These are phyloP conservation scores for Neoaliturus tenellus DNA, from an alignment of 2,888 invertebrate species.

Conservation along the genomic window DNA sequence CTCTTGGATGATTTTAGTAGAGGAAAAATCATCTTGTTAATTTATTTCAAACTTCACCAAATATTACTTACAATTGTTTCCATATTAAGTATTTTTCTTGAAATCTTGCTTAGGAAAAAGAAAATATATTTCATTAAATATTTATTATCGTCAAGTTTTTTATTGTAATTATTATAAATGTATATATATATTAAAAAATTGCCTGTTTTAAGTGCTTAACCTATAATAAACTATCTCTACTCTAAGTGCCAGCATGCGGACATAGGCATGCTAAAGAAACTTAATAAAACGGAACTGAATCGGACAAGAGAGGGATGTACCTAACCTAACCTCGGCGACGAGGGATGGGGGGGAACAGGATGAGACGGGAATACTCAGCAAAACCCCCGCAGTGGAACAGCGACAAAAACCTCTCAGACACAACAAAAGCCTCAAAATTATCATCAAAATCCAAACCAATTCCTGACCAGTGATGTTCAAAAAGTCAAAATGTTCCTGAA, in stretches of 20 bases:
- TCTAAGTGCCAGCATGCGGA: conserved; percentile 38
- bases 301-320: conserved; percentile 37
- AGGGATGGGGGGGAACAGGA: background rate
- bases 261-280: conserved; percentile 54
- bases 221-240: background rate
- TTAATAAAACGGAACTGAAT: conserved; percentile 52
- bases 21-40: background rate
- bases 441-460: conserved; percentile 54
- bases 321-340: conserved; percentile 29
- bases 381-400: background rate
- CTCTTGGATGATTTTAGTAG: background rate
- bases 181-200: background rate
- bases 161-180: background rate
- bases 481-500: background rate
- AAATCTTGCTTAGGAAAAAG: background rate
- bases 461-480: background rate
- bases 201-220: background rate
- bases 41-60: background rate
- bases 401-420: background rate
- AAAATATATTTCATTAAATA: background rate
- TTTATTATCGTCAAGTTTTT: background rate
- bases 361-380: background rate
- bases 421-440: conserved; percentile 52
- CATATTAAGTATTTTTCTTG: background rate
- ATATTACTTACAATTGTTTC: conserved; percentile 16